A percentile compares a stretch with the other conserved stretches of the same genome.
These are phyloP conservation scores for Drosophila emarginata DNA, from an alignment of 2,888 invertebrate species.

Conservation along the genomic window DNA sequence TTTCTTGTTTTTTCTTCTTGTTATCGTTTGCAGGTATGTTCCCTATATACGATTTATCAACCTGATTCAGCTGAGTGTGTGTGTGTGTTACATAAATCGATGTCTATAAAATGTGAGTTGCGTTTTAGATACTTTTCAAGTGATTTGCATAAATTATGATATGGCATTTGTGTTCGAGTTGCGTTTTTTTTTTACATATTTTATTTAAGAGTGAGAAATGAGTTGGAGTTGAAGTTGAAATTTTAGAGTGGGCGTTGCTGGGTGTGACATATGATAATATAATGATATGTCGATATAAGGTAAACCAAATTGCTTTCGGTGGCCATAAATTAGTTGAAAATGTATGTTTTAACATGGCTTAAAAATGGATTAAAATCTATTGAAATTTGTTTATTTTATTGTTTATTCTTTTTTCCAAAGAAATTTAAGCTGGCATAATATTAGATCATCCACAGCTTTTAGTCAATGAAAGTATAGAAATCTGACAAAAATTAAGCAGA, in stretches of 20 bases:
- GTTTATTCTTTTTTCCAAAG: not conserved
- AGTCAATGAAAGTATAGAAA: too few species aligned
- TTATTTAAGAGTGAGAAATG: not conserved
- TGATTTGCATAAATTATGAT: conserved; percentile 70
- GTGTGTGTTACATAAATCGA: conserved; percentile 43
- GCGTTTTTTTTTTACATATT: not conserved
- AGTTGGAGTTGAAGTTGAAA: not conserved
- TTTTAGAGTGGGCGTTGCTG: conserved; percentile 45
- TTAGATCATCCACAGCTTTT: not conserved
- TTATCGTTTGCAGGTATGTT: conserved; percentile 66
- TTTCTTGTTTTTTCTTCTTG: conserved; percentile 35
- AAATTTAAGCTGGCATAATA: not conserved
- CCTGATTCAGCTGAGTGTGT: not conserved
- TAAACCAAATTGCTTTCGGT: conserved; percentile 23
- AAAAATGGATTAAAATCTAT: conserved; percentile 2
- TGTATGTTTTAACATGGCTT: conserved; percentile 2
- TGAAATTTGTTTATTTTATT: not conserved
- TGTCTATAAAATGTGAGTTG: conserved; percentile 56
- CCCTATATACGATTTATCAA: not conserved
- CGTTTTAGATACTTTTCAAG: conserved; percentile 57
- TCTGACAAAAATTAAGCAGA: too few species aligned
- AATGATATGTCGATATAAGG: conserved; percentile 27
- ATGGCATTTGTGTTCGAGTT: conserved; percentile 8
- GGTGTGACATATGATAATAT: conserved; percentile 37
- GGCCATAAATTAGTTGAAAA: conserved; percentile 28